phyloP scores from a whole-genome alignment of 1,140 invertebrate genomes.

The Diuraphis noxia region DNA sequence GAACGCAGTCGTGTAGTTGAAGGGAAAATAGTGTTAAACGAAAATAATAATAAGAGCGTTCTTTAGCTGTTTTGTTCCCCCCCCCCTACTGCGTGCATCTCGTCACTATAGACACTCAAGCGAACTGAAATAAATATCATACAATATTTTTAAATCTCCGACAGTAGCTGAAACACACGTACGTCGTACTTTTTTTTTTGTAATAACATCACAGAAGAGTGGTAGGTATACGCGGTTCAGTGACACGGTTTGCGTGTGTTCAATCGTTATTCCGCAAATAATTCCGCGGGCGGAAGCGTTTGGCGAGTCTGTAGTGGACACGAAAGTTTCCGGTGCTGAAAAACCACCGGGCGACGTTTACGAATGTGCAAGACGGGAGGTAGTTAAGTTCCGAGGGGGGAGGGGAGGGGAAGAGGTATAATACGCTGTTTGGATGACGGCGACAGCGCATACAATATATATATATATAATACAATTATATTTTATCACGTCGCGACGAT shows the following conservation, averaged over 20 bases:
- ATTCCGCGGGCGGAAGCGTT: not conserved
- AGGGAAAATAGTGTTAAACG: not conserved
- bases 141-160: not conserved
- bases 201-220: not conserved
- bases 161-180: not conserved
- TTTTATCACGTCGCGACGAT: not conserved
- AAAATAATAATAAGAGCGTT: not conserved
- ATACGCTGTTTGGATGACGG: not conserved
- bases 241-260: not conserved
- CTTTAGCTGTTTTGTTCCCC: not conserved
- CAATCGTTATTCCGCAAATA: not conserved
- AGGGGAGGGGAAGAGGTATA: not conserved
- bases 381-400: no score
- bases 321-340: not conserved
- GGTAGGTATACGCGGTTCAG: not conserved
- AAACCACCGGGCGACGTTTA: not conserved
- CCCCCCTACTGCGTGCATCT: not conserved
- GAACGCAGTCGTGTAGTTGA: not conserved
- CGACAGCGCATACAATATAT: not conserved
- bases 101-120: not conserved
- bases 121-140: not conserved
- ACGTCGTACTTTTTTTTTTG: not conserved
- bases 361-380: not conserved
- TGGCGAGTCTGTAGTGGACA: not conserved
- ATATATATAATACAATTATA: no score